Evolutionary conservation across 2,888 invertebrate genomes (phyloP).

Genomic region (Netelia virgata): DNA sequence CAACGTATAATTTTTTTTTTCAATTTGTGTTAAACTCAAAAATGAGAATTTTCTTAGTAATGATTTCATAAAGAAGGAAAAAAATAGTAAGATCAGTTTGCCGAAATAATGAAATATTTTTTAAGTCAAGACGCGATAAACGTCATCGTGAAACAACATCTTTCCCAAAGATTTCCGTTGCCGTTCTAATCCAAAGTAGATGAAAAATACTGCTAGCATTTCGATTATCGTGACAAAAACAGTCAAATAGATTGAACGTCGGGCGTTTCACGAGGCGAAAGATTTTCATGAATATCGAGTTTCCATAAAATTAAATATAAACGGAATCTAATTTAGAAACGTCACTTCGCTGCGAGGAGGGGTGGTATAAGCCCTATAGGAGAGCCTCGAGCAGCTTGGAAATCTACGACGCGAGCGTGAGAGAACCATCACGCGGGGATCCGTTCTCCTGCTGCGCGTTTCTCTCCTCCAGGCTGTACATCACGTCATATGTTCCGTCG

Average conservation of each 20-base stretch:
- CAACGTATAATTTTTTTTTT: too few species aligned
- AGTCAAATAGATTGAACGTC: background rate
- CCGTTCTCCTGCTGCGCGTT: constrained; percentile 31
- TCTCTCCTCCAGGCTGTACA: constrained; percentile 47
- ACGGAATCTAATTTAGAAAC: constrained; percentile 55
- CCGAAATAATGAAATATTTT: too few species aligned
- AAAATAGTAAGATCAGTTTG: too few species aligned
- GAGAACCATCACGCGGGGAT: background rate
- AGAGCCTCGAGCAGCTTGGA: constrained; percentile 20
- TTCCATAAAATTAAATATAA: constrained; percentile 38
- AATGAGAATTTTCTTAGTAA: too few species aligned
- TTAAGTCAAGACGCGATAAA: too few species aligned
- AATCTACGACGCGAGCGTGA: background rate
- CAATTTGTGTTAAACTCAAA: too few species aligned
- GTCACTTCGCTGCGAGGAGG: constrained; percentile 4
- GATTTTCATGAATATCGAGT: constrained; percentile 17
- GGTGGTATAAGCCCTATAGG: constrained; percentile 6
- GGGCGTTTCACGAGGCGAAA: background rate
- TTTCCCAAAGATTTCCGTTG: too few species aligned
- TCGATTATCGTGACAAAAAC: too few species aligned
- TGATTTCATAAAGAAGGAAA: too few species aligned
- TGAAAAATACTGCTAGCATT: too few species aligned
- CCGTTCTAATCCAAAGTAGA: too few species aligned
- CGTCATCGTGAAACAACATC: too few species aligned
- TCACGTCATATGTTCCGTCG: constrained; percentile 52